phyloP scores from a whole-genome alignment of 2,113 vertebrate species.

The Bos taurus region ARS-UCD2.0 NC_037332.1:94182501-94183000 shows the following conservation, averaged over 20 bases:
- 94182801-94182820: background rate
- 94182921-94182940: constrained; percentile 10
- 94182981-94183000: background rate
- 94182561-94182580: background rate
- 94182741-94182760: background rate
- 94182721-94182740: background rate
- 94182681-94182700: background rate
- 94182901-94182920: background rate
- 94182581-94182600: background rate
- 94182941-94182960: background rate
- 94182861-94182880: background rate
- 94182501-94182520: background rate
- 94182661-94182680: background rate
- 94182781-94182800: background rate
- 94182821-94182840: constrained; percentile 8
- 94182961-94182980: background rate
- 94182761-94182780: background rate
- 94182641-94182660: background rate
- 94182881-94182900: background rate
- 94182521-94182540: background rate
- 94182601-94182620: background rate
- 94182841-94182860: background rate
- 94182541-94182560: background rate
- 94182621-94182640: constrained; percentile 6
- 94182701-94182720: background rate